A percentile compares a stretch with the other conserved stretches of the same genome.
These are phyloP conservation scores for Dendrocincla fuliginosa DNA, from an alignment of 2,797 vertebrate species.

Conservation along the genomic window DNA sequence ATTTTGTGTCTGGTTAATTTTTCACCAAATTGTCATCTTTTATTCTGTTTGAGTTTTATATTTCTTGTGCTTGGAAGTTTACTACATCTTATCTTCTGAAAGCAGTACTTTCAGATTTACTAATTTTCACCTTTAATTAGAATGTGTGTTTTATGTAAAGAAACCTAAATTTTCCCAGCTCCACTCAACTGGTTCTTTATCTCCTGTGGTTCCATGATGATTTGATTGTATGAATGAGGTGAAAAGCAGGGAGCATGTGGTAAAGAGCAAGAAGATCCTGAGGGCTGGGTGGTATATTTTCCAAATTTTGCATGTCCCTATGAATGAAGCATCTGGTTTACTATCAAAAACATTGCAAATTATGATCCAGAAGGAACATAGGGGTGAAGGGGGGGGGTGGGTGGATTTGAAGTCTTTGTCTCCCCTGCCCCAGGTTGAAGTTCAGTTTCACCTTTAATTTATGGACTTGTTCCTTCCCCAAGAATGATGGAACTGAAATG, in stretches of 20 bases:
- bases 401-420: constrained; percentile 27
- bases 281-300: background rate
- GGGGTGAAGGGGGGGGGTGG: background rate
- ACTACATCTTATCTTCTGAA: background rate
- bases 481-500: background rate
- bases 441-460: constrained; percentile 1
- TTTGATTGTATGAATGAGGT: background rate
- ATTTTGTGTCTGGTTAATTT: background rate
- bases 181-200: background rate
- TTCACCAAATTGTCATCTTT: background rate
- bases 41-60: background rate
- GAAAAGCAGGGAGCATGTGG: background rate
- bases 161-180: background rate
- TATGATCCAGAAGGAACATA: background rate
- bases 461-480: background rate
- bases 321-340: background rate
- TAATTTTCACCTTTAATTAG: background rate
- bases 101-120: background rate
- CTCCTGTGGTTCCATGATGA: background rate
- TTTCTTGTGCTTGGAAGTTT: background rate
- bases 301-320: background rate
- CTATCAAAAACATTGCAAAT: background rate
- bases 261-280: background rate
- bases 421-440: background rate
- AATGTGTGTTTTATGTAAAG: background rate